phyloP scores from a whole-genome alignment of 37 sponge, comb jelly and placozoan species.

The Dysidea cf. avara region DNA sequence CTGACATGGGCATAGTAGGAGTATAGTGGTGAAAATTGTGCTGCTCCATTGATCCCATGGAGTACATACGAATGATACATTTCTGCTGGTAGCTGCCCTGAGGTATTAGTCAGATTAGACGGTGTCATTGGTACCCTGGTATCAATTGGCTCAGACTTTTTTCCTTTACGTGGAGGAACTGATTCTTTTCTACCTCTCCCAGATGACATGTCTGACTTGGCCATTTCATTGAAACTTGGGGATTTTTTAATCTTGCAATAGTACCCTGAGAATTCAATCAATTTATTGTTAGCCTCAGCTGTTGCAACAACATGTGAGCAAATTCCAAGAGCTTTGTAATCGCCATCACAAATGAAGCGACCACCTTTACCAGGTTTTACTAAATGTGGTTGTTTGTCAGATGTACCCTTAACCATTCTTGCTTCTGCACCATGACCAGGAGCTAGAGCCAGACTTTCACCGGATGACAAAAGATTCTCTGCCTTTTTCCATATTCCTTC shows the following conservation, averaged over 20 bases:
- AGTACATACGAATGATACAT: too few species aligned
- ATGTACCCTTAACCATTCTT: background rate
- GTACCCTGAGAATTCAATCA: background rate
- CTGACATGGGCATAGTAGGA: too few species aligned
- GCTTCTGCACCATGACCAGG: constrained; percentile 7
- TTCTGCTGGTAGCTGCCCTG: too few species aligned
- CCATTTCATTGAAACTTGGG: too few species aligned
- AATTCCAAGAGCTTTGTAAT: background rate
- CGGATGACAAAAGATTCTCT: background rate
- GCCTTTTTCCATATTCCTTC: constrained; percentile 17
- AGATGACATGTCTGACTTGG: constrained; percentile 20
- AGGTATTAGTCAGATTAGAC: too few species aligned
- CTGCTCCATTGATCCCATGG: too few species aligned
- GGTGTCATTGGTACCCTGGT: constrained; percentile 18
- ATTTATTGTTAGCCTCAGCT: background rate
- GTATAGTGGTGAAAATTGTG: too few species aligned
- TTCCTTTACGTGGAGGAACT: constrained; percentile 15
- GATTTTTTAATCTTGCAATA: too few species aligned
- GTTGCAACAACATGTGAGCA: constrained; percentile 7
- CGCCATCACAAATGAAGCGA: background rate
- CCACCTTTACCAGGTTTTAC: constrained; percentile 14
- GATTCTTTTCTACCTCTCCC: constrained; percentile 22
- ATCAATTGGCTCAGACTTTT: constrained; percentile 1
- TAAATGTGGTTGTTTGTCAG: constrained; percentile 7
- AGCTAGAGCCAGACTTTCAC: background rate